Percentiles rank a stretch among this genome's conserved stretches.
Evolutionary conservation across 2,888 invertebrate species (phyloP).

Genomic region (Dryobotodes eremita): DNA sequence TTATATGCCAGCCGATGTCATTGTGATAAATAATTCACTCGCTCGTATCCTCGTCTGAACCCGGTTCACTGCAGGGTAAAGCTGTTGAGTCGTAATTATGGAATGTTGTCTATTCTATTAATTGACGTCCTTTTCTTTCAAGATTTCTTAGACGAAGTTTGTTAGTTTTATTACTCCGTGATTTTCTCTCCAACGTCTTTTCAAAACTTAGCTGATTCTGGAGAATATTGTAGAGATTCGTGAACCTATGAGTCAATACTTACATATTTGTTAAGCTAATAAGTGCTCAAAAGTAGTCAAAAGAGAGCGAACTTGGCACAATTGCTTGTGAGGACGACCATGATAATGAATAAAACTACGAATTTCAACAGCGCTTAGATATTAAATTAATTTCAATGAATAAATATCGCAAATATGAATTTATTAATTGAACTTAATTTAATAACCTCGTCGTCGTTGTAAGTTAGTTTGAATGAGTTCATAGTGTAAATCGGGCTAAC

Average conservation of each 20-base stretch:
- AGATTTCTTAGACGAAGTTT: not conserved
- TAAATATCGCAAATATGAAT: too few species aligned
- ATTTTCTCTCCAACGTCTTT: too few species aligned
- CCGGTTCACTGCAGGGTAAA: constrained; percentile 32
- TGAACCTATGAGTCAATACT: not conserved
- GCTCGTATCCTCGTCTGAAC: constrained; percentile 58
- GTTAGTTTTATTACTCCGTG: not conserved
- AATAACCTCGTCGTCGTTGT: not conserved
- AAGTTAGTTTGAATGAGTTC: not conserved
- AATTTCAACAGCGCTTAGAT: not conserved
- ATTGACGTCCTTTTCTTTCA: not conserved
- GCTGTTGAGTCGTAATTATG: constrained; percentile 47
- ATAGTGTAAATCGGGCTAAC: not conserved
- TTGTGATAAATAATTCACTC: constrained; percentile 86
- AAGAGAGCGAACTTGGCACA: not conserved
- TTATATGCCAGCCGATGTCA: constrained; percentile 87
- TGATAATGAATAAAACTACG: not conserved
- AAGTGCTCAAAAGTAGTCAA: not conserved
- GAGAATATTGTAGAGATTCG: not conserved
- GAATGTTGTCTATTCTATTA: constrained; percentile 33
- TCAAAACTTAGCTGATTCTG: not conserved
- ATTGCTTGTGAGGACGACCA: too few species aligned
- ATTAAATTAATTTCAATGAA: not conserved
- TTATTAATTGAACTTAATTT: not conserved
- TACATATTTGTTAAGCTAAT: not conserved